Conservation (phyloP, 2,113 vertebrate genomes). For the Tringa solitaria region DNA sequence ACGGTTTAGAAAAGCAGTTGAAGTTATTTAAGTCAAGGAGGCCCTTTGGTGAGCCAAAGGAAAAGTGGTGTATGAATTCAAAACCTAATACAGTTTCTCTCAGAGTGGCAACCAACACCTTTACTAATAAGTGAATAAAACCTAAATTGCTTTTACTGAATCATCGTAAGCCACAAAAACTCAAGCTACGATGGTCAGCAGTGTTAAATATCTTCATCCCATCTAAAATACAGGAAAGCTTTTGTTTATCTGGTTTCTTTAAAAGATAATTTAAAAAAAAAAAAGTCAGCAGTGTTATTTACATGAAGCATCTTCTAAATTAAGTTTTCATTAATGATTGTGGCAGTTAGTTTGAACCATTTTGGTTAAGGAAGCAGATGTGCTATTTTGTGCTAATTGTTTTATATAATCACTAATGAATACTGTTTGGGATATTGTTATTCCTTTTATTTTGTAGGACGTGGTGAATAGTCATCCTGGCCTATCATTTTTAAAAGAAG, state of each 20-base stretch:
- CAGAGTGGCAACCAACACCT: background rate
- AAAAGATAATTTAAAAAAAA: background rate
- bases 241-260: background rate
- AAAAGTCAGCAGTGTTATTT: background rate
- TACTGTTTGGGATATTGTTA: background rate
- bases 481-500: slow-evolving; percentile 91
- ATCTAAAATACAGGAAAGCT: background rate
- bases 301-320: background rate
- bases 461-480: slow-evolving; percentile 93
- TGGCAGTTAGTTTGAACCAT: background rate
- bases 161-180: background rate
- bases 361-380: background rate
- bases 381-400: background rate
- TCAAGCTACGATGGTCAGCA: background rate
- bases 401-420: background rate
- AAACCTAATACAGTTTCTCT: background rate
- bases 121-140: background rate
- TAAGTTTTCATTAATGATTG: background rate
- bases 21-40: background rate
- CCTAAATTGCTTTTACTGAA: background rate
- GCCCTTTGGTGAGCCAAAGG: background rate
- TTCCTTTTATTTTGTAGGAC: slow-evolving; percentile 75
- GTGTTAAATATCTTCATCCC: background rate
- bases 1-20: background rate
- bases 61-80: background rate